phyloP scores from a whole-genome alignment of 2,888 invertebrate species.

The Drosophila rubida region DNA sequence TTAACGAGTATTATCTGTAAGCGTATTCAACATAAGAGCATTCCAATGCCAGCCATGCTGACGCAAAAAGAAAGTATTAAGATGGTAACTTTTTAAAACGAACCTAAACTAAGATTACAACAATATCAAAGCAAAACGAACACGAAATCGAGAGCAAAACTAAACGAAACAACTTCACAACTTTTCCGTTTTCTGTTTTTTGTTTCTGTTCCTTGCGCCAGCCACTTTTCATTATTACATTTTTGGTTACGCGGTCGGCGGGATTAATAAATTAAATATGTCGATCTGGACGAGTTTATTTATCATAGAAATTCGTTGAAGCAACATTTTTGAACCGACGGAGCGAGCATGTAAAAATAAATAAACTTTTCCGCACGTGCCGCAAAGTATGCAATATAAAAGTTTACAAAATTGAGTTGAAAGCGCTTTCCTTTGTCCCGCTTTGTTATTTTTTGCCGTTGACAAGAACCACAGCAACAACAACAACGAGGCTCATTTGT shows the following conservation, averaged over 20 bases:
- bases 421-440: conserved; percentile 42
- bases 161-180: conserved; percentile 28
- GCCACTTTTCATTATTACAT: not conserved
- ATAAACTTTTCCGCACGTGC: conserved; percentile 35
- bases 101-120: conserved; percentile 42
- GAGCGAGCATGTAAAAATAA: not conserved
- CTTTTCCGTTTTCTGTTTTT: not conserved
- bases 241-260: conserved; percentile 26
- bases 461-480: too few relatives aligned
- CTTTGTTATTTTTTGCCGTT: conserved; percentile 38
- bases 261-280: conserved; percentile 40
- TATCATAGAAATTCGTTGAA: conserved; percentile 34
- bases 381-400: conserved; percentile 53
- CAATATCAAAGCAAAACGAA: conserved; percentile 13
- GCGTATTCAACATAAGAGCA: conserved; percentile 30
- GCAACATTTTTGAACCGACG: conserved; percentile 12
- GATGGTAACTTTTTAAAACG: conserved; percentile 55
- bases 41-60: conserved; percentile 50
- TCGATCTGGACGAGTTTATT: conserved; percentile 30
- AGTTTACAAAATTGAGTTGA: conserved; percentile 50
- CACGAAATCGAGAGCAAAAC: conserved; percentile 16
- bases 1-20: conserved; percentile 75
- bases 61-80: conserved; percentile 59
- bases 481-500: conserved; percentile 56
- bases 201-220: not conserved